A percentile compares a stretch with the other conserved stretches of the same genome.
These are phyloP conservation scores for Platycheirus rosarum DNA, from an alignment of 2,888 invertebrate genomes.

Conservation along the genomic window DNA sequence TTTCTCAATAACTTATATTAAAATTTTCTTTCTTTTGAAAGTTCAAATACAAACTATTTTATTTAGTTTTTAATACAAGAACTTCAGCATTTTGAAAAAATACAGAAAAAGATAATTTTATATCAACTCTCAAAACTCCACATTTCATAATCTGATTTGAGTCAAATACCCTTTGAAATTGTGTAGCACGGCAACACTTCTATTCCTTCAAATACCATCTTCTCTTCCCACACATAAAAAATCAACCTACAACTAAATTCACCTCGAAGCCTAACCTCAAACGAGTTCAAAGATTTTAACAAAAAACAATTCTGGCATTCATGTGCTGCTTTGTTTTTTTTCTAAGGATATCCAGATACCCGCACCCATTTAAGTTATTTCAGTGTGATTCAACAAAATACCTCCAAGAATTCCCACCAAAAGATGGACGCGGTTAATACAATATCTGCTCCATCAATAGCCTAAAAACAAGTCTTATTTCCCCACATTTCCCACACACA, in stretches of 20 bases:
- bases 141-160: too few species aligned
- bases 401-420: constrained; percentile 35
- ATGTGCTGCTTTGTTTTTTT: constrained; percentile 16
- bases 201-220: constrained; percentile 20
- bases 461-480: constrained; percentile 56
- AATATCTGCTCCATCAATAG: constrained; percentile 46
- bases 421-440: constrained; percentile 32
- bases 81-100: too few species aligned
- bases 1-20: too few species aligned
- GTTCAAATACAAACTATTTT: too few species aligned
- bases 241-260: constrained; percentile 8
- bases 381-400: constrained; percentile 18
- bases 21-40: too few species aligned
- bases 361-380: constrained; percentile 32
- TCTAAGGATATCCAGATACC: constrained; percentile 38
- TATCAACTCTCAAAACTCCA: too few species aligned
- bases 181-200: constrained; percentile 40
- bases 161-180: too few species aligned
- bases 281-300: background rate
- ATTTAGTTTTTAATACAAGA: too few species aligned
- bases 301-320: constrained; percentile 5
- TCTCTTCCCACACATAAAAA: background rate
- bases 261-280: constrained; percentile 27
- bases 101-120: too few species aligned
- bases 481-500: constrained; percentile 34